Evolutionary conservation across 2,113 vertebrate species (phyloP).

Genomic region (Oostethus manadensis): DNA sequence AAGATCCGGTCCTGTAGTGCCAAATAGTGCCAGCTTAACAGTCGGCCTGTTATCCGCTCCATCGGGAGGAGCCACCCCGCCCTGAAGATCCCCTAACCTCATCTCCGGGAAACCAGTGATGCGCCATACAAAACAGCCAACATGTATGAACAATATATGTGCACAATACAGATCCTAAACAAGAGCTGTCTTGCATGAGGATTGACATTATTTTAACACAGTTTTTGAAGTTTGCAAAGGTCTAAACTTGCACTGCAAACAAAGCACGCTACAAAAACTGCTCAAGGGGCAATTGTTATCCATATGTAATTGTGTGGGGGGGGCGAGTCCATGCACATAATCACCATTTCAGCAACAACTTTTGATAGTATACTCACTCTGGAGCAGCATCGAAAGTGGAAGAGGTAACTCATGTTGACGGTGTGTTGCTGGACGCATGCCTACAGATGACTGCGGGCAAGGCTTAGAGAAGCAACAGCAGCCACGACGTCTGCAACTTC

Average conservation of each 20-base stretch:
- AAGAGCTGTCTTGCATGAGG: no score
- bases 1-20: slow-evolving; percentile 10
- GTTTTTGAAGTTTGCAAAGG: background rate
- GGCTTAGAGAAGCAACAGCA: background rate
- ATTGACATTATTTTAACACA: no score
- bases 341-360: no score
- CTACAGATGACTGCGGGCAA: slow-evolving; percentile 17
- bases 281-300: background rate
- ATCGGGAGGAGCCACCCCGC: slow-evolving; percentile 62
- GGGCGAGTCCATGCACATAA: no score
- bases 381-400: slow-evolving; percentile 37
- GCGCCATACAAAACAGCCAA: background rate
- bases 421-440: slow-evolving; percentile 22
- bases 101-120: slow-evolving; percentile 18
- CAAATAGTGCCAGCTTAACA: slow-evolving; percentile 10
- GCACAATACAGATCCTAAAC: no score
- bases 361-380: slow-evolving; percentile 42
- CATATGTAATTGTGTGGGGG: background rate
- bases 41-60: slow-evolving; percentile 60
- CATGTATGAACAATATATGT: background rate
- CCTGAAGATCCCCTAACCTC: slow-evolving; percentile 27
- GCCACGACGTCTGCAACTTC: slow-evolving; percentile 16
- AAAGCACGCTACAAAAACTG: background rate
- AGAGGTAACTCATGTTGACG: slow-evolving; percentile 33
- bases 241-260: no score